Percentiles rank a stretch among this genome's conserved stretches.
Evolutionary conservation across 2,113 vertebrate species (phyloP).

Genomic region (Cairina moschata): DNA sequence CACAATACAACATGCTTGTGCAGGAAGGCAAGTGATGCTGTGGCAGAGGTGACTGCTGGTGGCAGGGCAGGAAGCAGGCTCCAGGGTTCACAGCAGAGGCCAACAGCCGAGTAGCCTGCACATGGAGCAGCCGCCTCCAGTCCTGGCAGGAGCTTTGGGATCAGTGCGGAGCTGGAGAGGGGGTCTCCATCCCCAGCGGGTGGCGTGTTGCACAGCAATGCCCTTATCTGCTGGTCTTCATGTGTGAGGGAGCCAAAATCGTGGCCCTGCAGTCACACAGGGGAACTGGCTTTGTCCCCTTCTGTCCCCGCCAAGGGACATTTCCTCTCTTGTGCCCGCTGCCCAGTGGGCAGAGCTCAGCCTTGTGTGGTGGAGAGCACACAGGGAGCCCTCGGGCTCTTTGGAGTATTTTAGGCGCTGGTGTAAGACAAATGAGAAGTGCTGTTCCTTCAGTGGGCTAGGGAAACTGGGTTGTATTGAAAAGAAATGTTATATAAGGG

Average conservation of each 20-base stretch:
- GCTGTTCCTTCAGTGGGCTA: slow-evolving; percentile 54
- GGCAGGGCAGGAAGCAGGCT: not conserved
- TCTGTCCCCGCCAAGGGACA: rapidly evolving
- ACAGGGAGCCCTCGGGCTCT: not conserved
- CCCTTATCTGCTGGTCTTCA: not conserved
- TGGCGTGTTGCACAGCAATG: not conserved
- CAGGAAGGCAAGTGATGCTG: not conserved
- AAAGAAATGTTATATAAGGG: slow-evolving; percentile 71
- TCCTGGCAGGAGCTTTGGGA: not conserved
- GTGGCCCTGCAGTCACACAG: rapidly evolving
- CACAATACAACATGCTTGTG: slow-evolving; percentile 8
- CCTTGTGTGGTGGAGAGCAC: not conserved
- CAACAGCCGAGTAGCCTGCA: not conserved
- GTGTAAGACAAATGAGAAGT: slow-evolving; percentile 59
- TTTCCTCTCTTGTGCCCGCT: not conserved
- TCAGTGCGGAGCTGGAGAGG: not conserved
- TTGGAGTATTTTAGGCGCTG: slow-evolving; percentile 38
- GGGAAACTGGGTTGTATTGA: slow-evolving; percentile 72
- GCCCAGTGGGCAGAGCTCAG: not conserved
- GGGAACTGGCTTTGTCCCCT: not conserved
- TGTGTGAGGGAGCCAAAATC: not conserved
- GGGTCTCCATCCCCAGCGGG: not conserved
- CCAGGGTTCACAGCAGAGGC: not conserved
- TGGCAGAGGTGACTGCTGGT: not conserved
- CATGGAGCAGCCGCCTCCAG: not conserved